Percentiles rank a stretch among this genome's conserved stretches.
Conservation (phyloP, 1,140 invertebrate genomes). For the Cydia splendana region DNA sequence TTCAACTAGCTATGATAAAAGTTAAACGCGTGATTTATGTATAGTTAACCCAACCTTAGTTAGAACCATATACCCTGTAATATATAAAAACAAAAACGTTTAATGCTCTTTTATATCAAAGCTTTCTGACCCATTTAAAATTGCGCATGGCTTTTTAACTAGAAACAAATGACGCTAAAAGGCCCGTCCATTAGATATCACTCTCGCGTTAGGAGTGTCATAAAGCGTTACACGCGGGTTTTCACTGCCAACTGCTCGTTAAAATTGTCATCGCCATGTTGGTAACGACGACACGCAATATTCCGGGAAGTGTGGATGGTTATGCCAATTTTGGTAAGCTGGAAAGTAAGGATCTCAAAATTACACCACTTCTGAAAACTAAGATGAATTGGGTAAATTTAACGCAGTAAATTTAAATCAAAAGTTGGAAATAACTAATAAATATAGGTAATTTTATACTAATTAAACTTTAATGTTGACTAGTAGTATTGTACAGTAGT, state of each 20-base stretch:
- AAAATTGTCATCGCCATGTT: background rate
- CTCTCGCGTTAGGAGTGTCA: conserved; percentile 10
- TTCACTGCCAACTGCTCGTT: conserved; percentile 19
- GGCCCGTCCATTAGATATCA: conserved; percentile 17
- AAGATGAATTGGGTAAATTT: background rate
- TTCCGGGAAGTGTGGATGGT: background rate
- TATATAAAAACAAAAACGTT: background rate
- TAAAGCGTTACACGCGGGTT: background rate
- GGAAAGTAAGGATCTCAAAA: background rate
- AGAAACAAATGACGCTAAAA: conserved; percentile 22
- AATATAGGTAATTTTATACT: too few relatives aligned
- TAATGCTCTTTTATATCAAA: background rate
- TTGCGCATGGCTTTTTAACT: background rate
- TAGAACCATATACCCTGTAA: background rate
- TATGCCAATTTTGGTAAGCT: background rate
- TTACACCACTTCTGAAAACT: background rate
- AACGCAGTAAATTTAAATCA: too few relatives aligned
- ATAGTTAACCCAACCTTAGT: too few relatives aligned
- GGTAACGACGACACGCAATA: background rate
- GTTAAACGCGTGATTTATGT: too few relatives aligned
- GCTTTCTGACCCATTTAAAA: background rate
- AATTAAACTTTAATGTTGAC: too few relatives aligned
- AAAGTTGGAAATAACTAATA: too few relatives aligned
- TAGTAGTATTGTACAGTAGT: too few relatives aligned
- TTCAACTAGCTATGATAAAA: too few relatives aligned